phyloP scores from a whole-genome alignment of 2,113 vertebrate species.

The Erythrolamprus reginae region DNA sequence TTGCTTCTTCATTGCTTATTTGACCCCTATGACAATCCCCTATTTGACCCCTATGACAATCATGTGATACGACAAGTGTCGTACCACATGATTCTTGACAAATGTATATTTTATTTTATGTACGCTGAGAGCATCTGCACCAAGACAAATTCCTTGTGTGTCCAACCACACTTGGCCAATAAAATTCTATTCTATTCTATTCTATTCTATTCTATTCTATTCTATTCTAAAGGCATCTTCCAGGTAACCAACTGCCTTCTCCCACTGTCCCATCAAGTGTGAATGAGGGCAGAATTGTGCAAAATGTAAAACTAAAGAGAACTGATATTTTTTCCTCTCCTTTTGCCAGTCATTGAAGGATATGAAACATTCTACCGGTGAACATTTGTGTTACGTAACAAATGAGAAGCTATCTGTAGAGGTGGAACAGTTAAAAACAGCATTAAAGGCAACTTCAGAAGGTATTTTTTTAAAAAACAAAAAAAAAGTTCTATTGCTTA shows the following conservation, averaged over 20 bases:
- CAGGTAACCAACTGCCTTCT: background rate
- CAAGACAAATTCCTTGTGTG: too few species aligned
- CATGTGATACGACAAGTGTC: too few species aligned
- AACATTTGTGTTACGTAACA: constrained; percentile 48
- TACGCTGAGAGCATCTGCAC: too few species aligned
- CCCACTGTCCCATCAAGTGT: background rate
- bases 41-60: too few species aligned
- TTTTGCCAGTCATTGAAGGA: constrained; percentile 71
- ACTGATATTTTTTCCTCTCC: background rate
- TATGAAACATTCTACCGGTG: constrained; percentile 55
- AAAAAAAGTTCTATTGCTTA: background rate
- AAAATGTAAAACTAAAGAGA: background rate
- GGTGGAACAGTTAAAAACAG: constrained; percentile 68
- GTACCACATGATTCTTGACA: too few species aligned
- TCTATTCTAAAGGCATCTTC: background rate
- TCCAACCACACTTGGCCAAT: too few species aligned
- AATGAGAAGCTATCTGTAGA: constrained; percentile 74
- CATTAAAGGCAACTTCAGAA: constrained; percentile 74
- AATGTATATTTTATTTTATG: too few species aligned
- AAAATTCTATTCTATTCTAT: too few species aligned
- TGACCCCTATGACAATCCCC: too few species aligned
- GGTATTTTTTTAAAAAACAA: constrained; percentile 66
- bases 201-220: too few species aligned
- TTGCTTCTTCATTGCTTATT: too few species aligned
- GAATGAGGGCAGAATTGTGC: background rate